Evolutionary conservation across 2,797 vertebrate species (phyloP), one percentile per base, ranked within the genome.

Genomic region (Esox lucius): DNA sequence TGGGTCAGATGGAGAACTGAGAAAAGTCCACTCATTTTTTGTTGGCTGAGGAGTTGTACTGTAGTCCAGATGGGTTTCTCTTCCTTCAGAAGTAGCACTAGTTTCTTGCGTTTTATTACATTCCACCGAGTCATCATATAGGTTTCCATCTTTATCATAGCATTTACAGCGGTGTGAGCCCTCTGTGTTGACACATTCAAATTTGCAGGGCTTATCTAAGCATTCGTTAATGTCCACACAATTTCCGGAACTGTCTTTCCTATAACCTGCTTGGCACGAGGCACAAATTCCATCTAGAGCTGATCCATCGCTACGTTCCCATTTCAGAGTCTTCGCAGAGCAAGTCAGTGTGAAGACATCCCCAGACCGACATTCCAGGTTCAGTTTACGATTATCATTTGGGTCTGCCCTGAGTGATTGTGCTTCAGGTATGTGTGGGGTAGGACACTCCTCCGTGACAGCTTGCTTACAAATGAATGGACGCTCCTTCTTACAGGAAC

Each of bases 381-480:
- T 3, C 72, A 90, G 46, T 42, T 70, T 75, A 42, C 46, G 79
- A 2, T 35, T 78, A 75, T 89, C 71, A 0, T 22, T 33, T 0
- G 15, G 0, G 56, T 76, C 72, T 4, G 26, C 16, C 4, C 0
- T 80, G 26, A 85, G 51, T 4, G 68, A 79, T 22, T 83, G 80
- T 4, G 39, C 6, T 0, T 4, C n/a, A 0, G 11, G 0, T 15
- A 85, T 74, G 17, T 4, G 35, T 17, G 5, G 26, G 1, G 0
- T 31, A 33, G 31, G 16, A 73, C 59, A 67, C 16, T 22, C 13
- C 42, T 17, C 4, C n/a, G 7, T 13, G 11, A 17, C 1, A 35
- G 16, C 26, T 68, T 75, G 72, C 48, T 87, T 95, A 83, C 96
- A 98, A 77, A 96, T 85, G 72, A 94, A 96, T n/a, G 87, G 87